Base-by-base conservation (phyloP, 2,797 vertebrate species). In the Chrosomus eos region DNA sequence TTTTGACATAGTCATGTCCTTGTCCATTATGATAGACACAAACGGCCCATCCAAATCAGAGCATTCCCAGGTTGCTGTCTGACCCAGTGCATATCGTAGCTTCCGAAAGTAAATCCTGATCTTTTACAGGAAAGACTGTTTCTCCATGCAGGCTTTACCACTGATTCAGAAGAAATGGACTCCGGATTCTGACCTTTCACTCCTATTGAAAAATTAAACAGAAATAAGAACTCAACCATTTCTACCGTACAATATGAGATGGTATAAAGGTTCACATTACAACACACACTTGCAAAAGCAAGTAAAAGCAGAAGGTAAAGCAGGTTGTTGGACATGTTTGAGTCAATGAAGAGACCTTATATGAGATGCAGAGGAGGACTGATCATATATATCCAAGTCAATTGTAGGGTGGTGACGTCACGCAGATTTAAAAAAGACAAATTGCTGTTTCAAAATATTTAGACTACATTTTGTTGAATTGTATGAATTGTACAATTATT, bases 101-200 rank as follows among this genome's bases (percentile, higher is more conserved):
- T 38, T 33, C 23, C 6, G 16, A 82, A 78, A 28, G 6, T 26
- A 48, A 79, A 82, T 26, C 85, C 85, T 77, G 74, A 64, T 31
- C 64, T 78, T 23, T 66, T 83, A 77, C 79, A 88, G 26, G 78
- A 88, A 18, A 86, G 23, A 62, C 77, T 81, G 68, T 60, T 71
- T 72, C 68, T 62, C 53, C 38, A 82, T 53, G 26, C 36, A 82
- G 68, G 26, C 36, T 82, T 72, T 45, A 21, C n/a, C 33, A 1
- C 23, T 19, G 36, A 62, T 43, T 26, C 33, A 28, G 53, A 40
- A 26, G 33, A 58, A 38, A 62, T 62, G 0, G 55, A 62, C 75
- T 62, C 55, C 75, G 43, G 9, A 26, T 78, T 62, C 55, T 78
- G 75, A 78, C 75, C 23, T 21, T 43, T 78, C 33, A 78, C 75